Conservation (phyloP, 2,888 invertebrate genomes). For the Prosopocoilus inquinatus region DNA sequence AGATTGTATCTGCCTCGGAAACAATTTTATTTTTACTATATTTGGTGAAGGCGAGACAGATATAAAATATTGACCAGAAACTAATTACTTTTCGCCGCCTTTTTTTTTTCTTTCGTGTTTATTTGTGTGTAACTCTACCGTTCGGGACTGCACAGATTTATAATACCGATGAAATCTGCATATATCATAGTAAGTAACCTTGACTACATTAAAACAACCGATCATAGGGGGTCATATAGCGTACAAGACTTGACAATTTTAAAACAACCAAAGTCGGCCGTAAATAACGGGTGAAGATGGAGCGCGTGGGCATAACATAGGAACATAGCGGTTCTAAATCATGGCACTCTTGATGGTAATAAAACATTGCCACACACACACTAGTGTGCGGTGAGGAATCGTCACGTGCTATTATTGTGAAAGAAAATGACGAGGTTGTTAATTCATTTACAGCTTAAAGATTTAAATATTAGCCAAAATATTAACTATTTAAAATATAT, state of each 20-base stretch:
- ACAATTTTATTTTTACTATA: constrained; percentile 14
- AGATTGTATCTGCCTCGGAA: constrained; percentile 15
- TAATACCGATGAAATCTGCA: not conserved
- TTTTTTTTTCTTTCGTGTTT: not conserved
- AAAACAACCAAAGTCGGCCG: constrained; percentile 47
- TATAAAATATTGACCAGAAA: not conserved
- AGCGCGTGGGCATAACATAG: constrained; percentile 50
- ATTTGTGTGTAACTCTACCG: not conserved
- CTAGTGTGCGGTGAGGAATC: constrained; percentile 21
- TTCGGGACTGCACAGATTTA: no score
- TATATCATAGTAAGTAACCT: not conserved
- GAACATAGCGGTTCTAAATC: constrained; percentile 49
- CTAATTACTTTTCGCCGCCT: not conserved
- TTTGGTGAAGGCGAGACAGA: constrained; percentile 3
- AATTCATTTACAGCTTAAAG: no score
- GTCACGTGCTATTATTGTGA: not conserved
- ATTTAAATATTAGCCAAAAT: no score
- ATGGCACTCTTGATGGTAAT: constrained; percentile 47
- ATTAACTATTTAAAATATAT: no score
- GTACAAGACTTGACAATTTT: constrained; percentile 42
- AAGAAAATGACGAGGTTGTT: not conserved
- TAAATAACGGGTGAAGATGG: constrained; percentile 50
- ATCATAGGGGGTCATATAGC: constrained; percentile 22
- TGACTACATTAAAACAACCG: constrained; percentile 14
- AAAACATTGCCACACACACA: constrained; percentile 48